These are phyloP conservation scores for Drosophila eohydei DNA, from an alignment of 2,888 invertebrate species.

Conservation along the genomic window DNA sequence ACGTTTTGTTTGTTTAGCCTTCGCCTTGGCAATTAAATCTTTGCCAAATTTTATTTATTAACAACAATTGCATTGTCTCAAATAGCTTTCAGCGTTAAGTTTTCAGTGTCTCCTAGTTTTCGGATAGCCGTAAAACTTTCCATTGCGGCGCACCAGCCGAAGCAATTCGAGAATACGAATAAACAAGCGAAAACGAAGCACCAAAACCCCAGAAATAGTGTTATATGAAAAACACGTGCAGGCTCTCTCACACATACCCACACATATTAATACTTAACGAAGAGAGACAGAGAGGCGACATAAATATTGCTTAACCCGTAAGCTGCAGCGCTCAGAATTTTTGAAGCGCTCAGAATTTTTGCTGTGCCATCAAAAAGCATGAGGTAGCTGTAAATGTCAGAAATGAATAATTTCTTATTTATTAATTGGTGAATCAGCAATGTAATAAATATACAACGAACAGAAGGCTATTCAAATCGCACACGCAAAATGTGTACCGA, in stretches of 20 bases:
- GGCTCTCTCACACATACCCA: neutral
- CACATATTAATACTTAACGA: neutral
- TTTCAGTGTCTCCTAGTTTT: neutral
- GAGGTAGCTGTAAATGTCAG: neutral
- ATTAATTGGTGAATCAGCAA: conserved; percentile 1
- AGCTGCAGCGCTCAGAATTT: conserved; percentile 18
- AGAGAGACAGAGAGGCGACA: conserved; percentile 40
- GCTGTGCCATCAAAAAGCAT: neutral
- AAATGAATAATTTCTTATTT: neutral
- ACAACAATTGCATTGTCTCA: conserved; percentile 49
- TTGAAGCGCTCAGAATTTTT: neutral
- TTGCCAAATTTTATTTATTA: conserved; percentile 59
- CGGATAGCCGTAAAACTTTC: conserved; percentile 59
- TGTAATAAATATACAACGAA: neutral
- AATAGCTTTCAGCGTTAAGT: conserved; percentile 16
- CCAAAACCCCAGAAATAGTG: conserved; percentile 43
- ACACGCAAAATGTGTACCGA: neutral
- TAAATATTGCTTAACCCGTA: conserved; percentile 37
- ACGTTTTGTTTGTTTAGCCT: conserved; percentile 48
- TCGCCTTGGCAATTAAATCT: conserved; percentile 52
- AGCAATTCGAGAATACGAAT: conserved; percentile 49
- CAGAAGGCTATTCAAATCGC: neutral
- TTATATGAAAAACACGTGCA: conserved; percentile 45
- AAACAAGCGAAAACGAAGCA: conserved; percentile 38
- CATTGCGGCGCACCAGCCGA: conserved; percentile 37